Base-by-base conservation (phyloP, 2,888 invertebrate genomes). In the Noctuana brunneofusca region DNA sequence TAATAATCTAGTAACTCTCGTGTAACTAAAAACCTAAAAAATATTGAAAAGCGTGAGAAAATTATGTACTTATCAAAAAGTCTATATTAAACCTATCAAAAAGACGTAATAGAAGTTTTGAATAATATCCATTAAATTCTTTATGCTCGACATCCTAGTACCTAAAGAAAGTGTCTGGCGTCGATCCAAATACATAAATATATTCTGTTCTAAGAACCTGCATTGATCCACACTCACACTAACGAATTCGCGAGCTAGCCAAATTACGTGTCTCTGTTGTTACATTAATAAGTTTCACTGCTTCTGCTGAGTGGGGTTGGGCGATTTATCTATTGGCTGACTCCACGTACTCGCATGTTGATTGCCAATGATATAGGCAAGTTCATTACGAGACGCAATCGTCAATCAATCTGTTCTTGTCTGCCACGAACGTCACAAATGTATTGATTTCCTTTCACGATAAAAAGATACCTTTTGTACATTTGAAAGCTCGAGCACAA, bases 401-500 rank as follows among this genome's bases (percentile, higher is more conserved):
- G 68, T 74, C 67, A 69, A 73, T 72, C 69, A 69, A 64, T 64
- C 66, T 63, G 56, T 53, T 65, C 63, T 59, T 55, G 30, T 49
- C 54, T n/a, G 27, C 22, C 16, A 69, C 75, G 46, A 32, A 72
- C 75, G 73, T 80, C 78, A 80, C 79, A 77, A 82, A 76, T 72
- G 74, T 85, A 87, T 87, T 82, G 86, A 87, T 88, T 84, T 83
- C 81, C 79, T 83, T 84, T 85, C 78, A 63, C 73, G 78, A 80
- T 82, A 82, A 84, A 81, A 41, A 41, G 38, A 1, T 16, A 81
- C 69, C 70, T 73, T 83, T 87, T 87, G 86, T 87, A 78, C 80
- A 76, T 84, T 86, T 82, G 80, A 86, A 87, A 86, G 84, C 84
- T 83, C 75, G 78, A 75, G 82, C 86, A 87, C 81, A 87, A 85